Evolutionary conservation across 2,888 invertebrate species (phyloP), one percentile per base, ranked within the genome.

Genomic region (Steinernema scapterisci): DNA sequence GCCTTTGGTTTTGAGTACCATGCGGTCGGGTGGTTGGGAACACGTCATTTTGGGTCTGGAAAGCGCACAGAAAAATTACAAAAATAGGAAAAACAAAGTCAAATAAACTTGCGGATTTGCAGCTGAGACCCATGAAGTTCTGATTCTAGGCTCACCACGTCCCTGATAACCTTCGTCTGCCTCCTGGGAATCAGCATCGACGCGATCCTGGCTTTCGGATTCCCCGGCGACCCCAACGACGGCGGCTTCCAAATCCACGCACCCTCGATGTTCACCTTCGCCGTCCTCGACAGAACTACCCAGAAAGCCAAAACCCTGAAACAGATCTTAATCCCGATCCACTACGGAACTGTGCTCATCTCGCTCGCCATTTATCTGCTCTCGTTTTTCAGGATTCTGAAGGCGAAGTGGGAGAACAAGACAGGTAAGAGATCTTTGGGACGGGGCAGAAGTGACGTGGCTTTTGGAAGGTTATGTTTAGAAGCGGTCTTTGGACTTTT

Each of bases 1-100:
- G 38, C 27, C 63, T 63, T 63, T 63, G 63, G 63, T 63, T 63
- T 63, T 31, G 48, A 16, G 19, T 48, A 48, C 48, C n/a, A 48
- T 5, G 13, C 13, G 13, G n/a, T 44, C 16, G 19, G 13, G 48
- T 48, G 38, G 9, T 3, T 6, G 38, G 38, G n/a, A n/a, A n/a
- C n/a, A n/a, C 38, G 38, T 38, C 38, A 38, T 38, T 38, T 38
- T 38, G 38, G 38, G 5, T 38, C 38, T 6, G 9, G 9, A 38
- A 38, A 38, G 38, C 5, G 38, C 38, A n/a, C n/a, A n/a, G n/a
- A n/a, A n/a, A n/a, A n/a, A 6, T 38, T 38, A 38, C 38, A 38
- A 38, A 38, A 38, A 38, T 38, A 38, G 5, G 38, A 38, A 38
- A 6, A 38, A 38, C 3, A 38, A 38, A 38, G 38, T n/a, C n/a